Conservation (phyloP, 2,888 invertebrate genomes). For the Polydrusus tereticollis region DNA sequence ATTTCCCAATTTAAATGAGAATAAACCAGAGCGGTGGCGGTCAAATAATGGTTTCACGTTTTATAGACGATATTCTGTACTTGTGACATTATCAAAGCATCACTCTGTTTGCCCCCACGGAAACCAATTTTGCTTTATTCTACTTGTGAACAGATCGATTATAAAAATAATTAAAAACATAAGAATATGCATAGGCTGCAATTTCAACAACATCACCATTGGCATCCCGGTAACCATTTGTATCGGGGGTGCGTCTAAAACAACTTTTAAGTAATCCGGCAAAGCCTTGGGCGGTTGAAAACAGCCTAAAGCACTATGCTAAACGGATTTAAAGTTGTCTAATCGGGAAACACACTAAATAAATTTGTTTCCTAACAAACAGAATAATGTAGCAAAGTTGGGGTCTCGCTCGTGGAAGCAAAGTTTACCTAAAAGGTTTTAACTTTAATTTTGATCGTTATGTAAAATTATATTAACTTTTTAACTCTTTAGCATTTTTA, state of each 20-base stretch:
- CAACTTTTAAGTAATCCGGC: conserved; percentile 28
- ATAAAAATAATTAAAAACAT: too few species aligned
- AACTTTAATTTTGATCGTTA: conserved; percentile 24
- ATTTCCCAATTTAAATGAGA: too few species aligned
- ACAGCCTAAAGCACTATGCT: conserved; percentile 31
- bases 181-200: background rate
- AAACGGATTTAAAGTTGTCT: conserved; percentile 36
- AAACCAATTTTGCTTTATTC: too few species aligned
- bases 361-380: conserved; percentile 32
- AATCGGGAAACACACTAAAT: conserved; percentile 31
- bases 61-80: too few species aligned
- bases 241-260: conserved; percentile 5
- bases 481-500: background rate
- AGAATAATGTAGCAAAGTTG: conserved; percentile 21
- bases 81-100: too few species aligned
- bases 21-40: too few species aligned
- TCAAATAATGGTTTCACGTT: too few species aligned
- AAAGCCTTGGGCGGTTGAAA: conserved; percentile 16
- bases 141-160: too few species aligned
- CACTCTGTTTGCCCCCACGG: too few species aligned
- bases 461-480: background rate
- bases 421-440: conserved; percentile 18
- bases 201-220: background rate
- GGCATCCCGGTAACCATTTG: conserved; percentile 10
- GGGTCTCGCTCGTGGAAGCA: background rate